Percentiles rank a stretch among this genome's conserved stretches.
Conservation (phyloP, 2,797 vertebrate species). For the Neomorphus geoffroyi region DNA sequence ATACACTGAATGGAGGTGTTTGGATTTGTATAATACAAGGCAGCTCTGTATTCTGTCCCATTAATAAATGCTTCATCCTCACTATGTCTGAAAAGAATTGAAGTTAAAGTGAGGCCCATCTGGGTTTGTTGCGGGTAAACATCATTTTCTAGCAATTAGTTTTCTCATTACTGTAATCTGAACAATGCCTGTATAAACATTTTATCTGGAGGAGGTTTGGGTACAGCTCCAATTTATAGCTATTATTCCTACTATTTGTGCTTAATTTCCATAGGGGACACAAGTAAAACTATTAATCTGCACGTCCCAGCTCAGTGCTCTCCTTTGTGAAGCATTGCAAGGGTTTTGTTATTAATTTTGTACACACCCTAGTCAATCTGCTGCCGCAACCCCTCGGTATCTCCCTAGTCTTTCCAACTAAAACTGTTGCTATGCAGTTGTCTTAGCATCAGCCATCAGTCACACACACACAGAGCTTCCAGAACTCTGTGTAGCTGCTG, state of each 20-base stretch:
- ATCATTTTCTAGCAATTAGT: not conserved
- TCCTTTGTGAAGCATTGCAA: not conserved
- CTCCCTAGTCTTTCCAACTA: not conserved
- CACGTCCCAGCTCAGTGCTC: not conserved
- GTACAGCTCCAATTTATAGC: not conserved
- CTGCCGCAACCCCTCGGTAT: not conserved
- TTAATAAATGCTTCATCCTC: constrained; percentile 7
- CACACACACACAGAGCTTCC: not conserved
- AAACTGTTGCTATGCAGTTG: fast-evolving
- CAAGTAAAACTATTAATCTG: not conserved
- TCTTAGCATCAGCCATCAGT: not conserved
- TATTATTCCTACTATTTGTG: not conserved
- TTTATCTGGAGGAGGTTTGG: not conserved
- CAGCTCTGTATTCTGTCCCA: not conserved
- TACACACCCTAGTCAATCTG: not conserved
- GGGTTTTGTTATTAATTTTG: not conserved
- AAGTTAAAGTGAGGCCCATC: not conserved
- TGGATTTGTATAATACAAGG: not conserved
- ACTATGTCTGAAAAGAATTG: not conserved
- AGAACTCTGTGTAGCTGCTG: not conserved
- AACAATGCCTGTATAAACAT: not conserved
- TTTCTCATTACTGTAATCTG: not conserved
- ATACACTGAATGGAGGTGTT: not conserved
- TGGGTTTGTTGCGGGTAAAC: not conserved
- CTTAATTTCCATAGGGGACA: not conserved